Percentiles rank a stretch among this genome's conserved stretches.
These are phyloP conservation scores for Origma solitaria DNA, from an alignment of 2,113 vertebrate genomes.

Conservation along the genomic window DNA sequence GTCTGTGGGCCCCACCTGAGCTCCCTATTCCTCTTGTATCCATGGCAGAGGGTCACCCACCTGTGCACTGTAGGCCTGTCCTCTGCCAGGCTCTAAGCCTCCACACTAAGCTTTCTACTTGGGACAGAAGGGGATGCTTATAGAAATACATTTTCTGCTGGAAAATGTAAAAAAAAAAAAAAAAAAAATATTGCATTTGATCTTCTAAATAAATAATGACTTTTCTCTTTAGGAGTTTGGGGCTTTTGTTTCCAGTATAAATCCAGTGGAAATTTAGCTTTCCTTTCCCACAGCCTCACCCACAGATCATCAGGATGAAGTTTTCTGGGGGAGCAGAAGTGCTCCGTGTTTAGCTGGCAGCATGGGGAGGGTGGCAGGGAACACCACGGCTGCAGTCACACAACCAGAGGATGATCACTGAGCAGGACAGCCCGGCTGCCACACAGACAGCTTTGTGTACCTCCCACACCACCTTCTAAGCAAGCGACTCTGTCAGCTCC, in stretches of 20 bases:
- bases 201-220: background rate
- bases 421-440: background rate
- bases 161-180: background rate
- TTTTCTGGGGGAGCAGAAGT: background rate
- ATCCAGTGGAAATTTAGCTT: background rate
- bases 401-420: background rate
- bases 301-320: background rate
- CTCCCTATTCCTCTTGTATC: background rate
- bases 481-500: background rate
- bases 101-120: background rate
- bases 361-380: background rate
- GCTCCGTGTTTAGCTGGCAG: background rate
- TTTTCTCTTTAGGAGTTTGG: background rate
- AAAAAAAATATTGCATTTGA: background rate
- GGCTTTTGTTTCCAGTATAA: background rate
- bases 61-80: background rate
- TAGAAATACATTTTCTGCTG: background rate
- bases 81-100: background rate
- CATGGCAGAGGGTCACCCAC: background rate
- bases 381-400: fast-evolving
- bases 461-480: background rate
- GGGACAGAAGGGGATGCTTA: background rate
- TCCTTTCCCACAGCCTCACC: background rate
- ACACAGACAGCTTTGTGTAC: background rate
- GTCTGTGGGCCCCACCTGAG: background rate